A percentile compares a stretch with the other conserved stretches of the same genome.
Conservation (phyloP, 2,113 vertebrate species). For the Balaenoptera acutorostrata region DNA sequence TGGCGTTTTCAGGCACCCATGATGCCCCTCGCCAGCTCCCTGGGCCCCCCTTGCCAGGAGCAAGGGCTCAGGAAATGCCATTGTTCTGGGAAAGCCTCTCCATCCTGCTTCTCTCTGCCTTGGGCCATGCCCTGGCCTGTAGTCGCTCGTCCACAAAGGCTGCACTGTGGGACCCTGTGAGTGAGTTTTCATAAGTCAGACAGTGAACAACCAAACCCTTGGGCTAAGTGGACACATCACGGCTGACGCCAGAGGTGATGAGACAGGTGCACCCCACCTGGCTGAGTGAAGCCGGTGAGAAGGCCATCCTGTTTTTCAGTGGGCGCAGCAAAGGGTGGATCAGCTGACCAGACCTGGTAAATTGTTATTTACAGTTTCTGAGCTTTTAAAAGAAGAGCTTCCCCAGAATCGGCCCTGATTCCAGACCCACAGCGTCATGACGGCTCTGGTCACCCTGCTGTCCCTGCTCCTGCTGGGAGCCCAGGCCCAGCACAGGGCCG, state of each 20-base stretch:
- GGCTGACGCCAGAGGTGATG: background rate
- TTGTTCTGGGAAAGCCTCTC: background rate
- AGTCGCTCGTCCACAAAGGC: slow-evolving; percentile 18
- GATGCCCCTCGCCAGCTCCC: background rate
- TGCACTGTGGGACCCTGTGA: background rate
- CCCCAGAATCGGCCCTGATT: background rate
- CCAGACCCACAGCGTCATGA: slow-evolving; percentile 43
- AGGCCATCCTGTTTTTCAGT: background rate
- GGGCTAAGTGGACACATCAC: background rate
- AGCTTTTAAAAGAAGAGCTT: background rate
- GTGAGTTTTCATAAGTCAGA: background rate
- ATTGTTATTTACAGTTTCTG: slow-evolving; percentile 39
- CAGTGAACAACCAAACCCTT: background rate
- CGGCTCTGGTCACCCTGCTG: background rate
- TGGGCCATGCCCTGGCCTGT: background rate
- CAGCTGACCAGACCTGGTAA: background rate
- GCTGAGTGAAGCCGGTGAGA: rapidly evolving
- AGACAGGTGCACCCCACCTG: background rate
- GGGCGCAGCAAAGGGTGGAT: background rate
- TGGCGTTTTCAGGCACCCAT: rapidly evolving
- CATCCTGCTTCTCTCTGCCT: background rate
- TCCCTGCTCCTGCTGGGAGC: slow-evolving; percentile 52
- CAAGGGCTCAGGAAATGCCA: background rate
- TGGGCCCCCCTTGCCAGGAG: background rate
- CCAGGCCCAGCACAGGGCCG: background rate